Conservation (phyloP, 2,888 invertebrate genomes). For the Lutraria lutraria region DNA sequence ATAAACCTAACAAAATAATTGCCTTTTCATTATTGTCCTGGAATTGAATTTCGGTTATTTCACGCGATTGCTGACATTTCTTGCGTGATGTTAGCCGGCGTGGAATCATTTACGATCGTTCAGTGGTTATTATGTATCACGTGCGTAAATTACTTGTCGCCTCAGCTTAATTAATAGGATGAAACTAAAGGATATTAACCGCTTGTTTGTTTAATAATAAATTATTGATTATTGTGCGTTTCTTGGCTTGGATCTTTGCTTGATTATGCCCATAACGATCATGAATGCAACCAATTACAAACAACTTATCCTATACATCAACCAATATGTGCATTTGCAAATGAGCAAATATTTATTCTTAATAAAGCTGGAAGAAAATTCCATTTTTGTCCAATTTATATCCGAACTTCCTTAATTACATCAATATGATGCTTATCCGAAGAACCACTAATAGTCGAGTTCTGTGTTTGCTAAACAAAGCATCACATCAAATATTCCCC, state of each 20-base stretch:
- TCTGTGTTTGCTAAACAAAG: not conserved
- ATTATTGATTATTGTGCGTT: not conserved
- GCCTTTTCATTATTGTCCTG: not conserved
- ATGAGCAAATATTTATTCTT: not conserved
- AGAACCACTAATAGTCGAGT: not conserved
- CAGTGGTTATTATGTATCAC: constrained; percentile 15
- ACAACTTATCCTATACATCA: not conserved
- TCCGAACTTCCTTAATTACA: not conserved
- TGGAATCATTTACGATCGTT: not conserved
- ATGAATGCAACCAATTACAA: not conserved
- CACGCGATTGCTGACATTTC: constrained; percentile 27
- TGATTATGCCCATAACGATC: not conserved
- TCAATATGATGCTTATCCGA: not conserved
- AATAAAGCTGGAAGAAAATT: not conserved
- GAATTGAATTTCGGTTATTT: not conserved
- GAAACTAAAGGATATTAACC: constrained; percentile 3
- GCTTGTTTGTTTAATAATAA: constrained; percentile 4
- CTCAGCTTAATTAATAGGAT: constrained; percentile 14
- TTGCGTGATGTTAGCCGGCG: constrained; percentile 14
- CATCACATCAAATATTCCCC: not conserved
- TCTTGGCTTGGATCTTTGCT: constrained; percentile 3
- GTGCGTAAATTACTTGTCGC: constrained; percentile 17
- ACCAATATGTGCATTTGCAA: not conserved
- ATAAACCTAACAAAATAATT: constrained; percentile 4
- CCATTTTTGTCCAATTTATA: not conserved